Evolutionary conservation across 2,797 vertebrate genomes (phyloP).

Genomic region (Eospalax fontanierii): DNA sequence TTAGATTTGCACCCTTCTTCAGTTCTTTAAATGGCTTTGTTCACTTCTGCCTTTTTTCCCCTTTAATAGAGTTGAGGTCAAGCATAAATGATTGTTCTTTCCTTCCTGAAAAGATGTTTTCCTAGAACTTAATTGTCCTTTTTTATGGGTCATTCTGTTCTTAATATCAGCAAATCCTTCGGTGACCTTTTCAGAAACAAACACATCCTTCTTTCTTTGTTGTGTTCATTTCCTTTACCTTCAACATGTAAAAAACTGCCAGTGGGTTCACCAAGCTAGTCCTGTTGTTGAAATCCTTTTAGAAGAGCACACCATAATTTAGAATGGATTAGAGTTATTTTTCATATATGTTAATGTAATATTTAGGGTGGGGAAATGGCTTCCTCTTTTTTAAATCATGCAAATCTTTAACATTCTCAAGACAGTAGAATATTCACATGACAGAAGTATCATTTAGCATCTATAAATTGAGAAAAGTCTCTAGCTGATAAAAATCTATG

Average conservation of each 20-base stretch:
- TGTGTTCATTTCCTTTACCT: slow-evolving; percentile 69
- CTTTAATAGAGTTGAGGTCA: slow-evolving; percentile 63
- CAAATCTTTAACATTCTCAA: not conserved
- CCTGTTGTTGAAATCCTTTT: slow-evolving; percentile 23
- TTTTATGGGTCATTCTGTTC: slow-evolving; percentile 74
- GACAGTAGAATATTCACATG: not conserved
- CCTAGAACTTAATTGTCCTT: slow-evolving; percentile 72
- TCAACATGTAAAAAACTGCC: slow-evolving; percentile 47
- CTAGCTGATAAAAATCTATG: not conserved
- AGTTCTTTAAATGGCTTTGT: slow-evolving; percentile 44
- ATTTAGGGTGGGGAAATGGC: not conserved
- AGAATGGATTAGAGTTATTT: slow-evolving; percentile 6
- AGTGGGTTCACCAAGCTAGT: not conserved
- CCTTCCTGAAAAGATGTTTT: slow-evolving; percentile 73
- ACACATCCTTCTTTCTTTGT: slow-evolving; percentile 61
- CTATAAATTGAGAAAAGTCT: slow-evolving; percentile 5
- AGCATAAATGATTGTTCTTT: slow-evolving; percentile 71
- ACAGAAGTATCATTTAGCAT: slow-evolving; percentile 13
- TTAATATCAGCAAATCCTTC: slow-evolving; percentile 78
- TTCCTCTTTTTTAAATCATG: slow-evolving; percentile 40
- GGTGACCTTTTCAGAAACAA: slow-evolving; percentile 76
- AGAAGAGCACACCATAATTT: slow-evolving; percentile 29
- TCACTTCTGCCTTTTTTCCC: not conserved
- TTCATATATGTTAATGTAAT: slow-evolving; percentile 5
- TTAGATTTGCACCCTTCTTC: slow-evolving; percentile 25